These are phyloP conservation scores for Rafetus swinhoei DNA, from an alignment of 2,113 vertebrate species.

Conservation along the genomic window DNA sequence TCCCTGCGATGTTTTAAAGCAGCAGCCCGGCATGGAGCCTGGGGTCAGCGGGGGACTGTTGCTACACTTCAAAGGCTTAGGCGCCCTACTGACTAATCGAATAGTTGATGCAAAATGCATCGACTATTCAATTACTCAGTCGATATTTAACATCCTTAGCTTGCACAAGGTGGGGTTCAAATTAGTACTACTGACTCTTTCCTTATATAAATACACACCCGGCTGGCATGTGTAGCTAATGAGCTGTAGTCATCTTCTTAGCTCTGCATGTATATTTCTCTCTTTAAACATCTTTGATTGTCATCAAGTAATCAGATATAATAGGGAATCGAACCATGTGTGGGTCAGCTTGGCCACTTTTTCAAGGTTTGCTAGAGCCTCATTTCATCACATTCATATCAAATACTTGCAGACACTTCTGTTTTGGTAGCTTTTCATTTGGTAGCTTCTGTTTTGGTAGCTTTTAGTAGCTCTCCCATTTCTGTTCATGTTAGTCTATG, in stretches of 20 bases:
- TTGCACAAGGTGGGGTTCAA: not conserved
- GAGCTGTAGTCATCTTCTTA: not conserved
- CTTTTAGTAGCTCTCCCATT: not conserved
- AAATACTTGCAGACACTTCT: accelerated
- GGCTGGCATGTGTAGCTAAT: not conserved
- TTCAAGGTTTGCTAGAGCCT: not conserved
- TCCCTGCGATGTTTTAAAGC: too few relatives aligned
- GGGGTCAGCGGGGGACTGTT: too few relatives aligned
- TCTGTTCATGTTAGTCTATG: not conserved
- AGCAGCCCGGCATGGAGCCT: too few relatives aligned
- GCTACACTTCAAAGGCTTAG: too few relatives aligned
- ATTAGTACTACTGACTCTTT: not conserved
- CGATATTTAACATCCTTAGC: too few relatives aligned
- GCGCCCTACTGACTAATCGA: too few relatives aligned
- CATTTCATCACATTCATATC: accelerated
- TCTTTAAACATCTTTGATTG: accelerated
- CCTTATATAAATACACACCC: accelerated
- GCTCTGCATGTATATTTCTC: not conserved
- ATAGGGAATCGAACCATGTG: not conserved
- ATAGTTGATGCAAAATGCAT: too few relatives aligned
- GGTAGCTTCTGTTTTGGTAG: not conserved
- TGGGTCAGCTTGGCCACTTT: accelerated
- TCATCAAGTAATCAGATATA: not conserved
- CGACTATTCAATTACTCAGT: too few relatives aligned
- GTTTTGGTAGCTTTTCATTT: not conserved